These are phyloP conservation scores for Speoplatyrhinus poulsoni DNA, from an alignment of 2,113 vertebrate genomes.

Conservation along the genomic window DNA sequence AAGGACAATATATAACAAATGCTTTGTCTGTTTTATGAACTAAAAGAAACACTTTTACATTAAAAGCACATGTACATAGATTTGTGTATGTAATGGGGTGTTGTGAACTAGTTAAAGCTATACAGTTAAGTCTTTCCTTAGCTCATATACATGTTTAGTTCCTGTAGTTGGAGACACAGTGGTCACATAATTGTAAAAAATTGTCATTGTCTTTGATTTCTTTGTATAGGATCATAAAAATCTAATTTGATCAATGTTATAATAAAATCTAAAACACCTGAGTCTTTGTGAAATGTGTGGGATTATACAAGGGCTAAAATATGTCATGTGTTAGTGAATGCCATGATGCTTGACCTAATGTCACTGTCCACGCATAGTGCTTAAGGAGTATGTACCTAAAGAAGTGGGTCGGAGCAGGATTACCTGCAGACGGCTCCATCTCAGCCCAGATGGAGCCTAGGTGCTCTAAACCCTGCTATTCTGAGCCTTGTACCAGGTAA, in stretches of 20 bases:
- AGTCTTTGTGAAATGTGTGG: not conserved
- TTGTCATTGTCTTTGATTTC: constrained; percentile 45
- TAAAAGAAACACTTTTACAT: constrained; percentile 27
- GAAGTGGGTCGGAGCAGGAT: constrained; percentile 72
- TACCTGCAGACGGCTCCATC: constrained; percentile 36
- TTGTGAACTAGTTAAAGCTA: constrained; percentile 59
- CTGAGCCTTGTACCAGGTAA: constrained; percentile 32
- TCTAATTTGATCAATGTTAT: constrained; percentile 62
- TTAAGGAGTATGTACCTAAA: constrained; percentile 15
- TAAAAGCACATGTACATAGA: constrained; percentile 72
- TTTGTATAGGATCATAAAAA: constrained; percentile 55
- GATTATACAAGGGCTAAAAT: not conserved
- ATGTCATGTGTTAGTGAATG: no score
- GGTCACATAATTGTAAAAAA: constrained; percentile 19
- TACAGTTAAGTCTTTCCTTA: constrained; percentile 52
- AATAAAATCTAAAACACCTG: constrained; percentile 61
- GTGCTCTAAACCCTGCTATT: constrained; percentile 60
- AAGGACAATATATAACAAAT: constrained; percentile 54
- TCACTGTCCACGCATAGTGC: not conserved
- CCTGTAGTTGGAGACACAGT: constrained; percentile 45
- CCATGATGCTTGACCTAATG: no score
- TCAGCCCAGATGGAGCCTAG: constrained; percentile 39
- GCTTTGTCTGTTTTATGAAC: constrained; percentile 48
- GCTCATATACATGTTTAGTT: constrained; percentile 50
- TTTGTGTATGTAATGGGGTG: constrained; percentile 59